Evolutionary conservation across 1,140 invertebrate species (phyloP).

Genomic region (Drosophila paulistorum): DNA sequence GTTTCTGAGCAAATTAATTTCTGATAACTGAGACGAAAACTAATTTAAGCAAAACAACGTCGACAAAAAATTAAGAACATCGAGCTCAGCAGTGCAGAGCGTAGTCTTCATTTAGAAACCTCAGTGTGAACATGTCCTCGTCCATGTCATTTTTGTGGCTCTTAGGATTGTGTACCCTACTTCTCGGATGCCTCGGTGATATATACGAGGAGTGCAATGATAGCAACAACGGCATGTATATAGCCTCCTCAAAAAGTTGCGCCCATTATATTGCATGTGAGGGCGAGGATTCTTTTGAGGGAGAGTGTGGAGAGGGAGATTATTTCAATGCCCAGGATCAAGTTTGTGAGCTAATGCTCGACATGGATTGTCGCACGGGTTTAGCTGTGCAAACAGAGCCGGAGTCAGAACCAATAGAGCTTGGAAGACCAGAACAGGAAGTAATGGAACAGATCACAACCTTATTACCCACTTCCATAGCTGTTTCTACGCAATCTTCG

Average conservation of each 20-base stretch:
- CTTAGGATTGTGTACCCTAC: background rate
- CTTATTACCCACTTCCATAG: background rate
- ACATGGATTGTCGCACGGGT: conserved; percentile 64
- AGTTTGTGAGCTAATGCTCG: conserved; percentile 67
- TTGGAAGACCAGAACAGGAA: background rate
- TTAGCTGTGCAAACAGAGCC: conserved; percentile 14
- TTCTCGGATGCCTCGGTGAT: conserved; percentile 31
- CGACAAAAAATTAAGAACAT: background rate
- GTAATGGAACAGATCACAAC: background rate
- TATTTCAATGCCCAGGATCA: conserved; percentile 56
- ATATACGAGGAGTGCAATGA: conserved; percentile 59
- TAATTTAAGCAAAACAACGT: conserved; percentile 6
- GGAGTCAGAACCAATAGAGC: background rate
- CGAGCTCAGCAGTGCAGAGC: background rate
- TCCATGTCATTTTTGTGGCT: background rate
- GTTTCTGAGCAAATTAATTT: conserved; percentile 52
- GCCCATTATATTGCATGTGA: conserved; percentile 67
- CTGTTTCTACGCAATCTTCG: background rate
- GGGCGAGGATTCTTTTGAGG: conserved; percentile 72
- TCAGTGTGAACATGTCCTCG: conserved; percentile 3
- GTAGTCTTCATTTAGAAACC: conserved; percentile 13
- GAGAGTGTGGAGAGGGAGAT: conserved; percentile 65
- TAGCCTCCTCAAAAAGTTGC: conserved; percentile 60
- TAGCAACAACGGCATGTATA: conserved; percentile 32
- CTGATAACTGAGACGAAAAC: conserved; percentile 22